Base-by-base conservation (phyloP, 2,797 vertebrate genomes). In the Melanotaenia parkinsoni region DNA sequence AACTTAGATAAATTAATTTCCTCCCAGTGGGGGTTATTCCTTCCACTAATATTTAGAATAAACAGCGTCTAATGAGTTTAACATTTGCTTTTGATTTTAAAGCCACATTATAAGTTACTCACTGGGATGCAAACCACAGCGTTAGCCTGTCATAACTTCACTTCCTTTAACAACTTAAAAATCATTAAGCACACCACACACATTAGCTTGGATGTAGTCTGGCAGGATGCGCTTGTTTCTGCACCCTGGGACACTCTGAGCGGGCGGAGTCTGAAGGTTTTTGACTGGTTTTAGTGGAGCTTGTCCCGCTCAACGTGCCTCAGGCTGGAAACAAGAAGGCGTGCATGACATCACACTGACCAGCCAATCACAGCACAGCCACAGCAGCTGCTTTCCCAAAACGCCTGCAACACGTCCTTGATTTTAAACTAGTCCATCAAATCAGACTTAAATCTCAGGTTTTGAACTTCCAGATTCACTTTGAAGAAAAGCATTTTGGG, bases 291-390 rank as follows among this genome's bases (percentile, higher is more conserved):
- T 24, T 51, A 73, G 32, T 53, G 10, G 1, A 4, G 35, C 10
- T 37, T 37, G 28, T 32, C 72, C 81, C 80, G 24, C 76, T 60
- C 80, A 64, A 65, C 5, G 74, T 50, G 47, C 61, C 83, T 60
- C 76, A 56, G 79, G 77, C 20, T 58, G 72, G 22, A 8, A 83
- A 74, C 65, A 73, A 65, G 56, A 58, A 33, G 58, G 58, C n/a
- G 45, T 62, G 22, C 47, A 43, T 81, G 80, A 88, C 76, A 83
- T 88, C 85, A 88, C 72, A 82, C 73, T 57, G 77, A 84, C 53
- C 67, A 76, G 77, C 79, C 84, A 90, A 88, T 90, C 87, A 93
- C 73, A 87, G 79, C 82, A 86, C 78, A 72, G 18, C 6, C 32
- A 32, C 32, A 63, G 60, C 50, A 33, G 63, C 69, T 60, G 80